Base-by-base conservation (phyloP, 1,140 invertebrate species). In the Ceratosolen solmsi region DNA sequence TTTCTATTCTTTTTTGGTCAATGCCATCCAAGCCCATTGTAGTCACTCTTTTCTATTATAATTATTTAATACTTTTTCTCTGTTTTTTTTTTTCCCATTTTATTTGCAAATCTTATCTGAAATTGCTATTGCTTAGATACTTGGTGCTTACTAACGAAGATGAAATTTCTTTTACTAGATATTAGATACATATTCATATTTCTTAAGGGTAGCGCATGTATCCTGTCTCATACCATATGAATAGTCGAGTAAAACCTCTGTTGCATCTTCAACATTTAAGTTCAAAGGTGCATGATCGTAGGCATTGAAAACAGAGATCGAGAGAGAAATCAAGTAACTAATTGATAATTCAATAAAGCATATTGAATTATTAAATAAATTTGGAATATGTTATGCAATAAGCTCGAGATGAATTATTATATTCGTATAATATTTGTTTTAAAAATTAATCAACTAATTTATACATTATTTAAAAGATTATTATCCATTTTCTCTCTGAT, bases 61-160 rank as follows among this genome's bases (percentile, higher is more conserved):
- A 17, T 13, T 58, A 20, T 15, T 13, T 17, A 30, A 27, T 51
- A 4, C 46, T 25, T 51, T 30, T 30, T n/a, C 46, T 30, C n/a
- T 17, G 4, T 4, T 56, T 60, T 27, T 33, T 36, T 56, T 22
- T 56, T 15, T 58, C 20, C 58, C 4, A 20, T 76, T 41, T 33
- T 38, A 3, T 33, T 22, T 7, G 25, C 63, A 38, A 76, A 46
- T 41, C 7, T 36, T 33, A 36, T 68, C 30, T 5, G 25, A 41
- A 11, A 41, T 1, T 51, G 11, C 38, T 20, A 20, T 49, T 82
- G 73, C 74, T 83, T 79, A 70, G 75, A 70, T 17, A 49, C 15
- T 58, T 83, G 63, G 17, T 60, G 54, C 63, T 84, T 63, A 83
- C 51, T 80, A 77, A 82, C 36, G 25, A 54, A 85, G 33, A 56